Percentiles rank a stretch among this genome's conserved stretches.
These are phyloP conservation scores for Nephrocerus scutellatus DNA, from an alignment of 2,888 invertebrate genomes.

Conservation along the genomic window DNA sequence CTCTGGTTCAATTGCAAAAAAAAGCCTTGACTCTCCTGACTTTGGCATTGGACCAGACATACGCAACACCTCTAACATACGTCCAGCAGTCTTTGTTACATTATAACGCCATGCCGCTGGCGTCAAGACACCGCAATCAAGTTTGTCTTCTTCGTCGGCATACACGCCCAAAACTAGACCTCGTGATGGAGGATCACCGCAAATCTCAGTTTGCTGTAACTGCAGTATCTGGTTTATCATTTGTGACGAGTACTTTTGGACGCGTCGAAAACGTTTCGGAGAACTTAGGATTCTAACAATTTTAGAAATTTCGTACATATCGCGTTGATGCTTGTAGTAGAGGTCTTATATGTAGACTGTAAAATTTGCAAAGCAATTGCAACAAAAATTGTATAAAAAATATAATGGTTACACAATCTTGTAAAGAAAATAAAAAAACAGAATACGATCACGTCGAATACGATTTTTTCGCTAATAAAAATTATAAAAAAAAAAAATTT, in stretches of 20 bases:
- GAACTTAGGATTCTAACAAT: no score
- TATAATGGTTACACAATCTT: no score
- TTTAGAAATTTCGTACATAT: no score
- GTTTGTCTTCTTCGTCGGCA: conserved; percentile 51
- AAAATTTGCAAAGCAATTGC: no score
- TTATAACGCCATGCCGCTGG: conserved; percentile 56
- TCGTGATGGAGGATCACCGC: conserved; percentile 35
- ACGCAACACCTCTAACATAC: conserved; percentile 51
- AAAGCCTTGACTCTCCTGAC: conserved; percentile 53
- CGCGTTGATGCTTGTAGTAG: no score
- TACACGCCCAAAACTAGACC: conserved; percentile 60
- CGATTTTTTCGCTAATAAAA: no score
- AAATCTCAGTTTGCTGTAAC: conserved; percentile 35
- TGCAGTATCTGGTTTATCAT: conserved; percentile 32
- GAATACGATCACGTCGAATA: no score
- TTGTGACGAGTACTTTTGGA: conserved; percentile 26
- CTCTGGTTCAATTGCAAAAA: conserved; percentile 56
- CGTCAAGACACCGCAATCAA: conserved; percentile 54
- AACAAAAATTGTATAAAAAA: no score
- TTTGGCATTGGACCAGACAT: conserved; percentile 49
- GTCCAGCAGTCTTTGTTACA: conserved; percentile 48
- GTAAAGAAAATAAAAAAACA: no score
- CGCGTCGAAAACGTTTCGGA: neutral
- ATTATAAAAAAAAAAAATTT: no score
- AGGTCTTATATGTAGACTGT: no score